Base-by-base conservation (phyloP, 2,888 invertebrate genomes). In the Horisme vitalbata region DNA sequence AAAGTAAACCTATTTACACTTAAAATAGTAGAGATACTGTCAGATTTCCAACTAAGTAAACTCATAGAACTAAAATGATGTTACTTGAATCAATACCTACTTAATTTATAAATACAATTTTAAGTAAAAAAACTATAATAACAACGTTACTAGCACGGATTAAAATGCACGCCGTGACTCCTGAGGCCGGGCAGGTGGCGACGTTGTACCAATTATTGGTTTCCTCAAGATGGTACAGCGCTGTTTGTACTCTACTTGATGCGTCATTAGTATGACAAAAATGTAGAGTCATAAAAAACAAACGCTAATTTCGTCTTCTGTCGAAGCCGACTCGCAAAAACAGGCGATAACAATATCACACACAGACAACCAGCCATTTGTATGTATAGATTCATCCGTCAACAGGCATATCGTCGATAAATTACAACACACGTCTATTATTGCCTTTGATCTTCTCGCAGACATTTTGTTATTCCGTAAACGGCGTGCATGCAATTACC, bases 341-440 rank as follows among this genome's bases (percentile, higher is more conserved):
- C 46, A 36, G 44, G 45, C 39, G 52, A 52, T 52, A 57, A 53
- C 55, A 51, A 52, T 55, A 57, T 51, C 45, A 43, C 45, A 34
- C 48, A 38, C 47, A 49, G 51, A 41, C 45, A 37, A 41, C 14
- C 38, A 20, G 49, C 56, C 61, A 68, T 73, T 71, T 67, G 70
- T 71, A 72, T 72, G 73, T 71, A 72, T 65, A 58, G 69, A 76
- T 83, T 77, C 75, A 77, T 71, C 72, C 65, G 77, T 75, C 76
- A 76, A 80, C 72, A 76, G 68, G 65, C 71, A 61, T 64, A 60
- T 66, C 76, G 72, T 79, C 85, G 68, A 87, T 88, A 88, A 85
- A 86, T 87, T 83, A 79, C 82, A 72, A 84, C 71, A 79, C 79
- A 83, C 81, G 85, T 84, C 81, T 84, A 83, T 79, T 77, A 76